Base-by-base conservation (phyloP, 2,113 vertebrate species). In the Blennius ocellaris region DNA sequence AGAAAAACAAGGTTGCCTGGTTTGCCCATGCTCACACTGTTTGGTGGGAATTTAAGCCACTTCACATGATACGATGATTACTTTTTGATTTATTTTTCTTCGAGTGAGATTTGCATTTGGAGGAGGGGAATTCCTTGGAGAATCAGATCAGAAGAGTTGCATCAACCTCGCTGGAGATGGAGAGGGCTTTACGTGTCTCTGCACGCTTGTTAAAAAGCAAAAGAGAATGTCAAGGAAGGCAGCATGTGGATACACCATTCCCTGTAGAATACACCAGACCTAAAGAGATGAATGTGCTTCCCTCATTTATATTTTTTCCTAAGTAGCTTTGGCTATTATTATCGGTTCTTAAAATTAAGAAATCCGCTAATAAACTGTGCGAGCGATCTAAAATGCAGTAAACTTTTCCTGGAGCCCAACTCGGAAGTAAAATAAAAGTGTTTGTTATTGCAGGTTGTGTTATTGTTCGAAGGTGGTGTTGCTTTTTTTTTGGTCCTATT, bases 391-490 rank as follows among this genome's bases (percentile, higher is more conserved):
- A 82, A 73, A 87, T 78, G 64, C 71, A 49, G 73, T 90, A 73
- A 90, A 69, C 71, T 17, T 90, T 91, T 92, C 89, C 83, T 92
- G 92, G 92, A 92, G 83, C 51, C 11, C 58, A 75, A 87, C 64
- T 89, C 77, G 86, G 90, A 92, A 90, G 90, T 91, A 58, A 78
- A 81, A 83, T 90, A 85, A 88, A 89, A 80, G 49, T 36, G 56
- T 85, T 86, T 88, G 73, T 85, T 76, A 60, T 76, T 74, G 56
- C 66, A 73, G 80, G 69, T 85, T 90, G 54, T 67, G 64, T 61
- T 50, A 49, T 83, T 88, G 72, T 88, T 80, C 53, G 62, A 52
- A 47, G 7, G 70, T 73, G 65, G 79, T 65, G 65, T 45, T 83
- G 57, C 78, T 74, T 81, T 73, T 76, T 76, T 52, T 74, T 60